Evolutionary conservation across 2,888 invertebrate species (phyloP).

Genomic region (Zaprionus obscuricornis): DNA sequence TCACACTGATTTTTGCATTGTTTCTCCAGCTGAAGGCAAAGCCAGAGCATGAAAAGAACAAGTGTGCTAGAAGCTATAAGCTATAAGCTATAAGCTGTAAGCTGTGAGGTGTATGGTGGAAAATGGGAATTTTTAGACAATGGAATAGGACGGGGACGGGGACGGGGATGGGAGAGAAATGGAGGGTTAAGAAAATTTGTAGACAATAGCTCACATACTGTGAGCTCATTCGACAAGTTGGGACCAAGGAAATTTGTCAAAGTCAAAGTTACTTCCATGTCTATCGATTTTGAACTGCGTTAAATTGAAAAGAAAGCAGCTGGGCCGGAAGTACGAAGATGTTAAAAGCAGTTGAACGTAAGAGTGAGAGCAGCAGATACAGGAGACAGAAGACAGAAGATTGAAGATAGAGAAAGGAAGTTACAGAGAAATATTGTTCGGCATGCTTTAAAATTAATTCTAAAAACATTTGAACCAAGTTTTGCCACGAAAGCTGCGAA

Average conservation of each 20-base stretch:
- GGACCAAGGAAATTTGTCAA: slow-evolving; percentile 60
- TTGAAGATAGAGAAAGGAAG: slow-evolving; percentile 31
- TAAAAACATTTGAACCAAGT: slow-evolving; percentile 44
- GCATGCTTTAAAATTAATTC: slow-evolving; percentile 60
- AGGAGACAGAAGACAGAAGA: background rate
- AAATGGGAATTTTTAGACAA: too few species aligned
- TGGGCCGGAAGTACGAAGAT: background rate
- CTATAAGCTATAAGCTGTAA: too few species aligned
- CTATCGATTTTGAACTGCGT: slow-evolving; percentile 56
- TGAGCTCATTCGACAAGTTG: slow-evolving; percentile 33
- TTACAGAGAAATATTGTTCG: too few species aligned
- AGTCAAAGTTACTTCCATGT: slow-evolving; percentile 60
- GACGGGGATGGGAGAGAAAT: background rate
- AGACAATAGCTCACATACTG: slow-evolving; percentile 28
- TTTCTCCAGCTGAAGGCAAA: too few species aligned
- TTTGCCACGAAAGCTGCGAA: slow-evolving; percentile 25
- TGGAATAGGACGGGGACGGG: too few species aligned
- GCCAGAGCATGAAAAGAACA: too few species aligned
- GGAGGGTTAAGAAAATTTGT: background rate
- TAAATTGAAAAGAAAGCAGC: slow-evolving; percentile 59
- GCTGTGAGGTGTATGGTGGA: too few species aligned
- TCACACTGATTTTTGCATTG: slow-evolving; percentile 53
- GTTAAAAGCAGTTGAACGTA: too few species aligned
- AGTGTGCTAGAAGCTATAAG: too few species aligned
- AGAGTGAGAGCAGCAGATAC: background rate